Conservation (phyloP, 2,113 vertebrate genomes). For the Ivindomyrus marchei region DNA sequence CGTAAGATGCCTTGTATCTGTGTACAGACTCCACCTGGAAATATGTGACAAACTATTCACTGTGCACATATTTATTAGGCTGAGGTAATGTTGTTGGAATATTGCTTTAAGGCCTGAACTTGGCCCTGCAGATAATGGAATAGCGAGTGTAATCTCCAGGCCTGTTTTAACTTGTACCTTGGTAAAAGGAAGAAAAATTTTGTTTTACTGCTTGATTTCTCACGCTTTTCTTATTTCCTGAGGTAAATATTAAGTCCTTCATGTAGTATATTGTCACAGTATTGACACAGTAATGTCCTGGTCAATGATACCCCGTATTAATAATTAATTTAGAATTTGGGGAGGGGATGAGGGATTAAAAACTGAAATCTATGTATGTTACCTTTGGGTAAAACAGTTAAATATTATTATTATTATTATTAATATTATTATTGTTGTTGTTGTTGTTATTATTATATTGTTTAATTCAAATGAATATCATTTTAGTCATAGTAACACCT, state of each 20-base stretch:
- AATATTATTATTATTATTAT: background rate
- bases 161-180: background rate
- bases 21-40: background rate
- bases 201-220: background rate
- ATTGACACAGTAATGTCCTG: background rate
- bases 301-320: background rate
- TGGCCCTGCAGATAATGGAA: background rate
- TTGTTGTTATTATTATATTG: background rate
- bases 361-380: background rate
- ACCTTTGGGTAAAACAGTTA: background rate
- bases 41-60: background rate
- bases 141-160: background rate
- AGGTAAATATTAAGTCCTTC: background rate
- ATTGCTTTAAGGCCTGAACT: background rate
- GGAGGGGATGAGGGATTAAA: background rate
- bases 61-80: background rate
- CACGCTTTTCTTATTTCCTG: background rate
- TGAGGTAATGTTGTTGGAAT: background rate
- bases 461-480: background rate
- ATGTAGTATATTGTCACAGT: background rate
- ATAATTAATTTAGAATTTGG: background rate
- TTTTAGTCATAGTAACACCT: background rate
- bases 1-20: background rate
- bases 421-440: background rate
- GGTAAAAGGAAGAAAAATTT: no score